phyloP scores from a whole-genome alignment of 1,140 invertebrate genomes.

The Megalonaias nervosa region DNA sequence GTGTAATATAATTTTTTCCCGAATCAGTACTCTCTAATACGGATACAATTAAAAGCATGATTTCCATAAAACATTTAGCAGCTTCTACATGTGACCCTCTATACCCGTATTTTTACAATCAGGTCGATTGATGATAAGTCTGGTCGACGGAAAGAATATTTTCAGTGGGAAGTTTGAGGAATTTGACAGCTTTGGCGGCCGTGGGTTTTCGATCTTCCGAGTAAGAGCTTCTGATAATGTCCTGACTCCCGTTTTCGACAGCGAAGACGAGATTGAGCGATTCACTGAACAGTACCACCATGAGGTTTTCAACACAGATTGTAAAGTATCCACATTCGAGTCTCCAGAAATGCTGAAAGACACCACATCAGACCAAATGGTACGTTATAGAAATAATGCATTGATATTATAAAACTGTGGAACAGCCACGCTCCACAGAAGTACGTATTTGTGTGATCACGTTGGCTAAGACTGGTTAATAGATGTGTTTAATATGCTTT shows the following conservation, averaged over 20 bases:
- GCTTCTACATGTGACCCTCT: no score
- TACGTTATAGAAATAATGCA: background rate
- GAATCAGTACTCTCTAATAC: no score
- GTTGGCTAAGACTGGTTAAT: no score
- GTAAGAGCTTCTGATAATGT: background rate
- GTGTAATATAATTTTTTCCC: no score
- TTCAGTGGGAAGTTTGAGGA: constrained; percentile 11
- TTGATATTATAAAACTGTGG: no score
- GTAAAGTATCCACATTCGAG: constrained; percentile 3
- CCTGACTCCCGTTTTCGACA: constrained; percentile 7
- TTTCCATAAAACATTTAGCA: no score
- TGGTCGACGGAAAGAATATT: constrained; percentile 11
- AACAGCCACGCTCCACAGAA: no score
- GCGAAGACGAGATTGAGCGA: constrained; percentile 19
- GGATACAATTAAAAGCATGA: no score
- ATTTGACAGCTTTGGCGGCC: constrained; percentile 25
- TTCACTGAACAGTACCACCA: constrained; percentile 21
- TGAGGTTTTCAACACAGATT: constrained; percentile 23
- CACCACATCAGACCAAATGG: constrained; percentile 14
- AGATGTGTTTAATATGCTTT: no score
- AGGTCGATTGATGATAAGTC: constrained; percentile 25
- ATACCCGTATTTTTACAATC: background rate
- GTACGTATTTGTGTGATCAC: no score
- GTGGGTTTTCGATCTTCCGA: constrained; percentile 28
- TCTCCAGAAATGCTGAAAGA: constrained; percentile 23